phyloP scores from a whole-genome alignment of 2,113 vertebrate species.

The Tragelaphus scriptus region DNA sequence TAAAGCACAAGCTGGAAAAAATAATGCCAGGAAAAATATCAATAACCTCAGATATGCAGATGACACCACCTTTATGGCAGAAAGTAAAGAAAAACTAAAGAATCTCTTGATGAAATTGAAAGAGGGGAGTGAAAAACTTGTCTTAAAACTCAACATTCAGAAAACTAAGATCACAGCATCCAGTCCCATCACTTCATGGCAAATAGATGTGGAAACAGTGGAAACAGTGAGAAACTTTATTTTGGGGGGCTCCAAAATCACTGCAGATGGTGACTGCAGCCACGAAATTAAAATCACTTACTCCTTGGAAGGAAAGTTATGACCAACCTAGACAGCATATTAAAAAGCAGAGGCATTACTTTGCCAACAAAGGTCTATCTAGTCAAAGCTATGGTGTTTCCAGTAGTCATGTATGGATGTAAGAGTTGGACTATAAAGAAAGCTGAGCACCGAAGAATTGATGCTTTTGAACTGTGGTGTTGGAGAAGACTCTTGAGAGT shows the following conservation, averaged over 20 bases:
- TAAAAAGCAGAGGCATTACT: neutral
- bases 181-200: neutral
- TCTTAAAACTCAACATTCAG: neutral
- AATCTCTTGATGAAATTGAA: neutral
- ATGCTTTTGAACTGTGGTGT: neutral
- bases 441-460: neutral
- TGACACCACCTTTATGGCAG: neutral
- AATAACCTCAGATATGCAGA: neutral
- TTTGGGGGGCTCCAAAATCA: neutral
- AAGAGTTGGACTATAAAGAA: neutral
- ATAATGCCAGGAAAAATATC: neutral
- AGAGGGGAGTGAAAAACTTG: neutral
- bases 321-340: neutral
- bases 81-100: neutral
- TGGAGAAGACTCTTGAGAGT: neutral
- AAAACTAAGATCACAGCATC: neutral
- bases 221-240: neutral
- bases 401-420: neutral
- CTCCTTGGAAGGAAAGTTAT: neutral
- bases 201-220: neutral
- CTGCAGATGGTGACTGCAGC: neutral
- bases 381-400: neutral
- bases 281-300: neutral
- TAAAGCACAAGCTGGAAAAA: neutral
- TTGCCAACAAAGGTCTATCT: neutral